Evolutionary conservation across 2,888 invertebrate species (phyloP).

Genomic region (Parelbella ahira): DNA sequence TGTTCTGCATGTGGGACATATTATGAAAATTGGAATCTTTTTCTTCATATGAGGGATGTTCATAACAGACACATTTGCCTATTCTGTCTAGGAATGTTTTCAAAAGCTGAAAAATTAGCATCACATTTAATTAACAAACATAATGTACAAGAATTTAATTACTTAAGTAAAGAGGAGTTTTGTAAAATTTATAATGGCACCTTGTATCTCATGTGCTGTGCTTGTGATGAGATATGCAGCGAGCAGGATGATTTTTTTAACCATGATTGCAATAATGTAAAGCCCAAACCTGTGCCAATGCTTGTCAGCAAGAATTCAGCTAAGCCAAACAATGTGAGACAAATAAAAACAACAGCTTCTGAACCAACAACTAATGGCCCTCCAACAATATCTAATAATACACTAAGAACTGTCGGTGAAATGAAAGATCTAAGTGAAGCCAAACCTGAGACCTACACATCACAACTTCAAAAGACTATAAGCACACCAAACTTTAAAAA

Average conservation of each 20-base stretch:
- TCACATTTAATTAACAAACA: constrained; percentile 89
- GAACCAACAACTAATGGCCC: constrained; percentile 56
- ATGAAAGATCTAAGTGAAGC: constrained; percentile 51
- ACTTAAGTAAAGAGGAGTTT: constrained; percentile 84
- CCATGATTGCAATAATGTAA: constrained; percentile 83
- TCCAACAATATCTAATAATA: constrained; percentile 43
- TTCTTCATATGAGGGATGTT: constrained; percentile 90
- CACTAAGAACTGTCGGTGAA: constrained; percentile 42
- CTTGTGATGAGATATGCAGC: constrained; percentile 88
- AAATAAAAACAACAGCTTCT: constrained; percentile 46
- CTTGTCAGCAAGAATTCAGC: constrained; percentile 67
- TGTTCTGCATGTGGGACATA: constrained; percentile 91
- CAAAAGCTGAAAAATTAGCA: constrained; percentile 88
- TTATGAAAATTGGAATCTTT: constrained; percentile 93
- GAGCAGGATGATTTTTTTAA: constrained; percentile 88
- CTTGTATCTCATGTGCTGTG: constrained; percentile 89
- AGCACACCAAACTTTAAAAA: constrained; percentile 43
- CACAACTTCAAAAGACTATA: constrained; percentile 42
- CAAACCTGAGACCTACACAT: constrained; percentile 46
- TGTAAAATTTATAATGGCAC: constrained; percentile 83
- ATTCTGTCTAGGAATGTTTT: constrained; percentile 91
- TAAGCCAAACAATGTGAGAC: constrained; percentile 57
- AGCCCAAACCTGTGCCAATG: constrained; percentile 73
- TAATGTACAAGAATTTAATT: constrained; percentile 86
- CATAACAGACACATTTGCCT: constrained; percentile 91